phyloP scores from a whole-genome alignment of 1,140 invertebrate genomes.

The Hyles euphorbiae region DNA sequence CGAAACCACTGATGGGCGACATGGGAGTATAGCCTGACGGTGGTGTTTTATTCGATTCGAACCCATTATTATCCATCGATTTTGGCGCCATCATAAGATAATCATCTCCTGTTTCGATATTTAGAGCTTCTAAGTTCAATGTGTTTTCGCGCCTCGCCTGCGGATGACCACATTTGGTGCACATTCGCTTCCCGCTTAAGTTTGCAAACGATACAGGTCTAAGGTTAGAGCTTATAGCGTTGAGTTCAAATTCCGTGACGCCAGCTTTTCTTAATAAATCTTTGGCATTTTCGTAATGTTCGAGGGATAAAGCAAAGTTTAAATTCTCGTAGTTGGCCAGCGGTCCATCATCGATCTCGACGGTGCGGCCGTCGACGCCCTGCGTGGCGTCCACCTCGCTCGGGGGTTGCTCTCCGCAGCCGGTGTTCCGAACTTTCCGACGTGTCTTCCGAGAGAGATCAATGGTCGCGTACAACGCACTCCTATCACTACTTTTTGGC shows the following conservation, averaged over 20 bases:
- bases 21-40: conserved; percentile 80
- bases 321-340: conserved; percentile 83
- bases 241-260: conserved; percentile 70
- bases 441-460: conserved; percentile 80
- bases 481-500: conserved; percentile 58
- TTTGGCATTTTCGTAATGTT: conserved; percentile 86
- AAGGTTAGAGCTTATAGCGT: conserved; percentile 67
- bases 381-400: conserved; percentile 15
- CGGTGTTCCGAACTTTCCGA: conserved; percentile 37
- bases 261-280: conserved; percentile 79
- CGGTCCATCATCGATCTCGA: conserved; percentile 50
- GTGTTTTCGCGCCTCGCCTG: conserved; percentile 45
- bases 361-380: conserved; percentile 15
- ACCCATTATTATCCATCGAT: conserved; percentile 35
- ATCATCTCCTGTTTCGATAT: conserved; percentile 63
- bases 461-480: conserved; percentile 83
- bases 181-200: conserved; percentile 47
- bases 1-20: conserved; percentile 77
- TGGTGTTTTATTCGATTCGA: conserved; percentile 30
- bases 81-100: conserved; percentile 84
- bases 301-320: conserved; percentile 83
- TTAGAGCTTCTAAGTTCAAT: neutral
- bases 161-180: conserved; percentile 81
- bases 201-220: conserved; percentile 40
- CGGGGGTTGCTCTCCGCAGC: conserved; percentile 5